Evolutionary conservation across 2,888 invertebrate species (phyloP).

Genomic region (Synanthedon andrenaeformis): DNA sequence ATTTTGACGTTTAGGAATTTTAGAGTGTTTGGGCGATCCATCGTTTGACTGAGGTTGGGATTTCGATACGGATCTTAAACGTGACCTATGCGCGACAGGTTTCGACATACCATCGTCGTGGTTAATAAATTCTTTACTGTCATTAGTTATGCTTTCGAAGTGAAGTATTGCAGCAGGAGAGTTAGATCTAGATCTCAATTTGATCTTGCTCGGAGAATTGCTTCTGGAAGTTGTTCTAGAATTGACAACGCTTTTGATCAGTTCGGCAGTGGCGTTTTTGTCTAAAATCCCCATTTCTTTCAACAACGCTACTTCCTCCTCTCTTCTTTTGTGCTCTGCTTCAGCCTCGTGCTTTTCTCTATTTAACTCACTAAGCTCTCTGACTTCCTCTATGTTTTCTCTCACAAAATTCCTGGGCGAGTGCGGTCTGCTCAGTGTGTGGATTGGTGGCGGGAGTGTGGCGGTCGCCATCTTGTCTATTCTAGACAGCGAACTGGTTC

Average conservation of each 20-base stretch:
- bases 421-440: slow-evolving; percentile 34
- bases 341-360: slow-evolving; percentile 61
- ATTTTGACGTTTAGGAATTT: slow-evolving; percentile 59
- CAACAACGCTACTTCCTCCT: slow-evolving; percentile 58
- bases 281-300: slow-evolving; percentile 61
- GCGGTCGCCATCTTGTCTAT: slow-evolving; percentile 57
- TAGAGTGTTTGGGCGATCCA: slow-evolving; percentile 60
- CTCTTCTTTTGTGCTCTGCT: slow-evolving; percentile 45
- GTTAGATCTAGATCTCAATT: slow-evolving; percentile 51
- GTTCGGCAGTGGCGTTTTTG: slow-evolving; percentile 30
- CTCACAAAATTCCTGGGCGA: slow-evolving; percentile 60
- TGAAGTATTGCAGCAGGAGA: slow-evolving; percentile 52
- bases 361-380: slow-evolving; percentile 59
- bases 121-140: slow-evolving; percentile 35
- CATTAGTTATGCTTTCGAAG: slow-evolving; percentile 32
- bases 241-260: slow-evolving; percentile 26
- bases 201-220: slow-evolving; percentile 51
- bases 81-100: slow-evolving; percentile 44
- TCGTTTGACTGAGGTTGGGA: slow-evolving; percentile 61
- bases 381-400: slow-evolving; percentile 60
- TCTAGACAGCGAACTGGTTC: slow-evolving; percentile 50
- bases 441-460: slow-evolving; percentile 35
- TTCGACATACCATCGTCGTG: slow-evolving; percentile 30
- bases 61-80: slow-evolving; percentile 43
- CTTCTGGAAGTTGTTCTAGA: slow-evolving; percentile 45